Evolutionary conservation across 2,888 invertebrate genomes (phyloP), one percentile per base, ranked within the genome.

Genomic region (Polydesmus complanatus): DNA sequence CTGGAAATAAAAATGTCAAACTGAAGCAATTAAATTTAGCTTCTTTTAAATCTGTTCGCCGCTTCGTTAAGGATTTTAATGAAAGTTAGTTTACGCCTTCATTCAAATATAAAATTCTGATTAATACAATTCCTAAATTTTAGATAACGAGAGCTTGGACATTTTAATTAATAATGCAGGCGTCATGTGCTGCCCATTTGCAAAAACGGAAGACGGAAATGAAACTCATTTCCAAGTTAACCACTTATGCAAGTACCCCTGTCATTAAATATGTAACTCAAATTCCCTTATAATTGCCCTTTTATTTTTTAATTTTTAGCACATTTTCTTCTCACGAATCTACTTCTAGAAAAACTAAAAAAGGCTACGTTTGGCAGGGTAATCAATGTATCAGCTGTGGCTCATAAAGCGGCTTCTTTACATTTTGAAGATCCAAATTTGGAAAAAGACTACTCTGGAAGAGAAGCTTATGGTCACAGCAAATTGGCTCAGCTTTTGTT

Each of bases 321-420:
- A 27, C 73, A 72, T 25, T 72, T 73, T 63, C 65, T 73, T 49
- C 66, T 72, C 19, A 73, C 73, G 26, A 68, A 71, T 56, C 67
- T 72, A 50, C 65, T 73, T 21, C 66, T 73, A 21, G 70, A 70
- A 3, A 65, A 68, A 26, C 61, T 72, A 54, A 67, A 68, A 55
- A 64, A 62, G 52, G 61, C 69, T 8, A 60, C 65, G 3, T 27
- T 49, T 22, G 67, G 64, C 37, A 69, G 72, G 22, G 69, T 73
- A 54, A 66, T 73, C 54, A 72, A 71, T 60, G 67, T 73, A 3
- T 70, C 69, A 2, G 63, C 65, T 14, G n/a, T 63, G 56, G 64
- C 65, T 11, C 66, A 66, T 50, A 54, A 56, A 50, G 63, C 61
- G 18, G 64, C 58, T 3, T 25, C 52, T 11, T 23, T 65, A 25